These are phyloP conservation scores for Callitettix versicolor DNA, from an alignment of 1,140 invertebrate species.

Conservation along the genomic window DNA sequence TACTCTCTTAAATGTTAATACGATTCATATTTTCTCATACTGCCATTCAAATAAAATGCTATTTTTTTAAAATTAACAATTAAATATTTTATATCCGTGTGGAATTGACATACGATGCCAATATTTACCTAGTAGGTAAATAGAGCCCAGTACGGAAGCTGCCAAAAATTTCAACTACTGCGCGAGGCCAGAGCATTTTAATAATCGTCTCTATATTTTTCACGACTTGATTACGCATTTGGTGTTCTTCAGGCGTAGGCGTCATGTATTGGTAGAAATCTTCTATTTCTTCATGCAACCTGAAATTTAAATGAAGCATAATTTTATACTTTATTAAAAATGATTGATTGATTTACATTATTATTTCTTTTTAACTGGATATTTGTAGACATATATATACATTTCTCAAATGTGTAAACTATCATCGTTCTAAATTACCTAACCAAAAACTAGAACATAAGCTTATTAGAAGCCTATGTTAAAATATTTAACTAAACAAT, in stretches of 20 bases:
- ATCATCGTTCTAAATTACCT: too few species aligned
- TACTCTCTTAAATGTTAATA: background rate
- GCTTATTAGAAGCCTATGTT: too few species aligned
- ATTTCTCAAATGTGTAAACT: too few species aligned
- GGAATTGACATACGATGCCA: too few species aligned
- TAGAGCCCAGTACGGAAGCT: constrained; percentile 91
- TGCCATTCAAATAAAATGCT: background rate
- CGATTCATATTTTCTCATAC: background rate
- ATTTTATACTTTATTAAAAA: background rate
- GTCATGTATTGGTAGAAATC: constrained; percentile 93
- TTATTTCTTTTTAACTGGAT: too few species aligned
- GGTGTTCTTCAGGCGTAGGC: constrained; percentile 80
- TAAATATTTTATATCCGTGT: too few species aligned
- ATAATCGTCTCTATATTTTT: constrained; percentile 79
- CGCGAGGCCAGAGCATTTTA: constrained; percentile 76
- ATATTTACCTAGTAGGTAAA: constrained; percentile 70
- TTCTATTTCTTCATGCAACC: constrained; percentile 92
- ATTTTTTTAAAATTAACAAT: background rate
- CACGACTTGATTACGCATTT: constrained; percentile 75
- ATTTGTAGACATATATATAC: too few species aligned
- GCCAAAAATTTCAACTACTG: constrained; percentile 89
- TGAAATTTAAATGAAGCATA: constrained; percentile 30
- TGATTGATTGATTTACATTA: too few species aligned
- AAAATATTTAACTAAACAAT: too few species aligned
- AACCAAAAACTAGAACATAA: too few species aligned